A percentile compares a stretch with the other conserved stretches of the same genome.
phyloP scores from a whole-genome alignment of 2,888 invertebrate genomes.

The Cyaniris semiargus region DNA sequence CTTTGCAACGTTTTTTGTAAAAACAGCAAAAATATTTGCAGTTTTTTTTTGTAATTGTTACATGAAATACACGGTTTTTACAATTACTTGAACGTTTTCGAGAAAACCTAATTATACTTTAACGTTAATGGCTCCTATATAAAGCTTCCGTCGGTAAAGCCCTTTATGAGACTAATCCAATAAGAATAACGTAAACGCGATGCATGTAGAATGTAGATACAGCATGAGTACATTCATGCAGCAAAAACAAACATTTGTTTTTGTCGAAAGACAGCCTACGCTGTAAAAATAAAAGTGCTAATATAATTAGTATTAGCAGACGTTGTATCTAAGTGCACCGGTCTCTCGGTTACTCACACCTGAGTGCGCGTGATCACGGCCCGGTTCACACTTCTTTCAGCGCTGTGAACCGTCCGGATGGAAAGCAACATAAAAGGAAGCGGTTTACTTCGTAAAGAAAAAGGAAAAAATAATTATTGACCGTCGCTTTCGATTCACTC shows the following conservation, averaged over 20 bases:
- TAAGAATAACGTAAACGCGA: background rate
- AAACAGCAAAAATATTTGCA: background rate
- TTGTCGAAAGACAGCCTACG: conserved; percentile 50
- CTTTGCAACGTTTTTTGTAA: background rate
- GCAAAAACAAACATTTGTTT: too few species aligned
- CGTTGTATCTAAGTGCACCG: conserved; percentile 66
- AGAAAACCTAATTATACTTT: background rate
- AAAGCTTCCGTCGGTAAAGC: background rate
- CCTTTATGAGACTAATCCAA: background rate
- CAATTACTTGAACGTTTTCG: background rate
- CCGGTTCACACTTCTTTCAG: conserved; percentile 74
- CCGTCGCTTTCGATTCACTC: conserved; percentile 42
- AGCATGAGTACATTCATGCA: background rate
- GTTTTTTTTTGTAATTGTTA: background rate
- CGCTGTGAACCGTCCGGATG: conserved; percentile 66
- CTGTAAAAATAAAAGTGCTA: conserved; percentile 53
- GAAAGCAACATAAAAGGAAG: conserved; percentile 75
- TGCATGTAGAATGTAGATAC: background rate
- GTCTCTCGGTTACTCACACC: conserved; percentile 65
- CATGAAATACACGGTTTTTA: background rate
- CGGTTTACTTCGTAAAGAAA: conserved; percentile 62
- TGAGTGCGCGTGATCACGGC: conserved; percentile 68
- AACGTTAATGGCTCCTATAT: background rate
- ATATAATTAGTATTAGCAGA: conserved; percentile 70
- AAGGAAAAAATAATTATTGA: conserved; percentile 49